Evolutionary conservation across 1,140 invertebrate species (phyloP).

Genomic region (Pantala flavescens): DNA sequence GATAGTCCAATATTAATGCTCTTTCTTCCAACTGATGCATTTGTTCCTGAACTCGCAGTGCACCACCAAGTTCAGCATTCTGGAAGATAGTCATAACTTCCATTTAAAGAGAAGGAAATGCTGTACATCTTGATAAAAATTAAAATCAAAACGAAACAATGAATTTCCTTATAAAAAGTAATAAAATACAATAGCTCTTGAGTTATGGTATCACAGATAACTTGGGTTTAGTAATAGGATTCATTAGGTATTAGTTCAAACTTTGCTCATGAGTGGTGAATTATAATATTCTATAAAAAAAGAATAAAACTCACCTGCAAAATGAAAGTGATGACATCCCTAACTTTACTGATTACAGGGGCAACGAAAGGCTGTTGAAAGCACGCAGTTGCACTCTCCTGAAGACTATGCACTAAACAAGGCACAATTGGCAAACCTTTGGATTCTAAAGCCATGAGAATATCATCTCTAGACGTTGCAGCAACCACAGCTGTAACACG

Average conservation of each 20-base stretch:
- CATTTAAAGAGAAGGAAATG: too few relatives aligned
- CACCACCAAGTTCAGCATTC: constrained; percentile 19
- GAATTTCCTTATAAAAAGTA: too few relatives aligned
- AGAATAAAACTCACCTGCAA: background rate
- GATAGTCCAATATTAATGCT: constrained; percentile 35
- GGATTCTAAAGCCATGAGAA: constrained; percentile 31
- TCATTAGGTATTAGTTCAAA: too few relatives aligned
- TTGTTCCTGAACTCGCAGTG: constrained; percentile 37
- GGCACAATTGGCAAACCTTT: constrained; percentile 36
- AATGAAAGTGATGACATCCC: constrained; percentile 30
- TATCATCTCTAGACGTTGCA: constrained; percentile 32
- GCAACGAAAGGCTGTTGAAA: constrained; percentile 36
- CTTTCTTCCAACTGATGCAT: constrained; percentile 36
- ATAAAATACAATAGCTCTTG: too few relatives aligned
- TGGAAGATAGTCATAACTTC: too few relatives aligned
- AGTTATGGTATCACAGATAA: too few relatives aligned
- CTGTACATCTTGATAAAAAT: too few relatives aligned
- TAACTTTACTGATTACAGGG: constrained; percentile 35
- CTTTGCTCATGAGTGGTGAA: too few relatives aligned
- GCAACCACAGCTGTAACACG: constrained; percentile 38
- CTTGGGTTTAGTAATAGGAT: too few relatives aligned
- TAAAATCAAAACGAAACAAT: too few relatives aligned
- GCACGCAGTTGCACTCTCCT: constrained; percentile 37
- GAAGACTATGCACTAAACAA: constrained; percentile 38
- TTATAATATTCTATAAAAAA: too few relatives aligned